Percentiles rank a stretch among this genome's conserved stretches.
phyloP scores from a whole-genome alignment of 2,797 vertebrate species.

The Crax fasciolata region DNA sequence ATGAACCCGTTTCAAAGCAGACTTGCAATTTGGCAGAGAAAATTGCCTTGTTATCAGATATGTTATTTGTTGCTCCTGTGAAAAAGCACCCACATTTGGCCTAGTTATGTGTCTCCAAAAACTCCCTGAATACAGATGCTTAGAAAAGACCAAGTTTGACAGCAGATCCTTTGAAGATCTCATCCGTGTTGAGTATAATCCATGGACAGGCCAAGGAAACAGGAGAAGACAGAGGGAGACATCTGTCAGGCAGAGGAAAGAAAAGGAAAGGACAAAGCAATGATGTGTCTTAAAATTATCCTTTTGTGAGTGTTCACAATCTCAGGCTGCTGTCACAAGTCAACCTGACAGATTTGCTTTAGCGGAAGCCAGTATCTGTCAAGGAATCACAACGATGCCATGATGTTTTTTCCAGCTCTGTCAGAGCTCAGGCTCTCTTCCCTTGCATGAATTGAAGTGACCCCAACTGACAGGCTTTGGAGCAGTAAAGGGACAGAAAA shows the following conservation, averaged over 20 bases:
- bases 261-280: constrained; percentile 34
- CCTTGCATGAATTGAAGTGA: accelerated
- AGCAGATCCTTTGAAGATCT: constrained; percentile 48
- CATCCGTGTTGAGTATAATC: constrained; percentile 43
- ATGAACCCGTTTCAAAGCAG: background rate
- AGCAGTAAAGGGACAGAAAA: background rate
- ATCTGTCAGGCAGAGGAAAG: background rate
- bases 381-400: background rate
- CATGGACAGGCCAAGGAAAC: background rate
- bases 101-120: constrained; percentile 29
- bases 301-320: constrained; percentile 11
- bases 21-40: background rate
- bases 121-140: constrained; percentile 17
- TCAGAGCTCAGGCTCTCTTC: background rate
- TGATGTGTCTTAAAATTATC: constrained; percentile 42
- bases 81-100: constrained; percentile 49
- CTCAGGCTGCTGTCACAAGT: background rate
- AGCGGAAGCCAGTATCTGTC: background rate
- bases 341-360: constrained; percentile 16
- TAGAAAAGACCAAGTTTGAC: constrained; percentile 41
- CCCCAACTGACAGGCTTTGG: background rate
- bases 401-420: background rate
- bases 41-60: constrained; percentile 10
- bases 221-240: constrained; percentile 15
- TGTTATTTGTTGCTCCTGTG: constrained; percentile 48